These are phyloP conservation scores for Agriopis leucophaearia DNA, from an alignment of 2,888 invertebrate genomes.

Conservation along the genomic window DNA sequence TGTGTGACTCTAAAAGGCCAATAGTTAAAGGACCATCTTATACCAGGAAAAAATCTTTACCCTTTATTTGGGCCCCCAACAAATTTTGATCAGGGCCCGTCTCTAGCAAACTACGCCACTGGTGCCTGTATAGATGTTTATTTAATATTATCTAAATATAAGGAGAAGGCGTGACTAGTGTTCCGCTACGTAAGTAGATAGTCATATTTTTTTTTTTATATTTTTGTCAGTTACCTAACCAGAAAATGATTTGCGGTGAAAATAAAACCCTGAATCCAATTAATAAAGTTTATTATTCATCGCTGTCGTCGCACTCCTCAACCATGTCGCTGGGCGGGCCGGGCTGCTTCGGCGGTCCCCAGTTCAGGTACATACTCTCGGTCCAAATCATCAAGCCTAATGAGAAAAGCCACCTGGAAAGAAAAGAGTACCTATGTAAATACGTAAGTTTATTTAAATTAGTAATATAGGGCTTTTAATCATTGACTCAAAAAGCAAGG, in stretches of 20 bases:
- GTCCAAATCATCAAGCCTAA: slow-evolving; percentile 66
- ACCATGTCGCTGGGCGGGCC: slow-evolving; percentile 76
- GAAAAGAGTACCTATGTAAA: neutral
- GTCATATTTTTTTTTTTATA: too few relatives aligned
- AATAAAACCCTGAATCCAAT: neutral
- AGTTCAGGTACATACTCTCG: slow-evolving; percentile 68
- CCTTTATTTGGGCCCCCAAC: too few relatives aligned
- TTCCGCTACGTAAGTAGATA: neutral
- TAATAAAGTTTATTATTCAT: slow-evolving; percentile 28
- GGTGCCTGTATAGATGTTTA: too few relatives aligned
- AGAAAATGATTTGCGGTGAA: too few relatives aligned
- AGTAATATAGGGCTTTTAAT: neutral
- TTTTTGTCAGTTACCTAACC: too few relatives aligned
- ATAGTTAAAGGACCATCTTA: too few relatives aligned
- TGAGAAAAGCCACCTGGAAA: slow-evolving; percentile 70
- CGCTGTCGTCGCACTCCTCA: slow-evolving; percentile 70
- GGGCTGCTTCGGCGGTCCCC: slow-evolving; percentile 67
- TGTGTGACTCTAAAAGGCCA: too few relatives aligned
- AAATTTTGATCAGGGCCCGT: too few relatives aligned
- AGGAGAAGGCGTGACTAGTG: neutral
- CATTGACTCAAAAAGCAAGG: neutral
- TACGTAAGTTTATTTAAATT: neutral
- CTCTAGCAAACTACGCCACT: too few relatives aligned
- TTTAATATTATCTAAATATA: too few relatives aligned
- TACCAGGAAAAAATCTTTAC: too few relatives aligned